phyloP scores from a whole-genome alignment of 2,888 invertebrate genomes.

The Choreutis nemorana region DNA sequence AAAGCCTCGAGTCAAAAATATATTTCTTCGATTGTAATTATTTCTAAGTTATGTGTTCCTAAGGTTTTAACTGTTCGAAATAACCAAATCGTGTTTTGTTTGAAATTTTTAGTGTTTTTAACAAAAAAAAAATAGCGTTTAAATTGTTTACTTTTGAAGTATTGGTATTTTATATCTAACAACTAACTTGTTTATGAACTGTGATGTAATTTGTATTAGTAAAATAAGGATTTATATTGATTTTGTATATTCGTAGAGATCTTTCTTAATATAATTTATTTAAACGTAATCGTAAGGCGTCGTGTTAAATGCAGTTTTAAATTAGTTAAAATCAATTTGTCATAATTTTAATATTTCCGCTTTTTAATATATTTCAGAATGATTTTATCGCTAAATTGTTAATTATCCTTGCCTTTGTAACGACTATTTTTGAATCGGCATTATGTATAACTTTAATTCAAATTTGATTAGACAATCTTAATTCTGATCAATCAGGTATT shows the following conservation, averaged over 20 bases:
- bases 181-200: conserved; percentile 64
- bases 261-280: conserved; percentile 63
- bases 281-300: conserved; percentile 22
- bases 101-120: conserved; percentile 23
- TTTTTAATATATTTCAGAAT: too few species aligned
- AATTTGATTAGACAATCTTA: too few species aligned
- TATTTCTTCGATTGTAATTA: conserved; percentile 2
- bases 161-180: conserved; percentile 46
- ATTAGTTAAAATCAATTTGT: too few species aligned
- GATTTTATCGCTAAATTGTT: too few species aligned
- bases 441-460: too few species aligned
- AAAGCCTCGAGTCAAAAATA: neutral
- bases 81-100: conserved; percentile 50
- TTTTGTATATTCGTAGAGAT: conserved; percentile 64
- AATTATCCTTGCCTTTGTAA: too few species aligned
- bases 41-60: conserved; percentile 54
- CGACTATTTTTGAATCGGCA: too few species aligned
- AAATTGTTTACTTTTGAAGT: conserved; percentile 43
- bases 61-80: conserved; percentile 44
- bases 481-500: too few species aligned
- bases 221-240: conserved; percentile 54
- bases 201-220: conserved; percentile 67
- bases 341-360: too few species aligned
- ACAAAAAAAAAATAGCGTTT: conserved; percentile 8
- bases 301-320: too few species aligned